Conservation (phyloP, 1,140 invertebrate genomes). For the Triops longicaudatus region DNA sequence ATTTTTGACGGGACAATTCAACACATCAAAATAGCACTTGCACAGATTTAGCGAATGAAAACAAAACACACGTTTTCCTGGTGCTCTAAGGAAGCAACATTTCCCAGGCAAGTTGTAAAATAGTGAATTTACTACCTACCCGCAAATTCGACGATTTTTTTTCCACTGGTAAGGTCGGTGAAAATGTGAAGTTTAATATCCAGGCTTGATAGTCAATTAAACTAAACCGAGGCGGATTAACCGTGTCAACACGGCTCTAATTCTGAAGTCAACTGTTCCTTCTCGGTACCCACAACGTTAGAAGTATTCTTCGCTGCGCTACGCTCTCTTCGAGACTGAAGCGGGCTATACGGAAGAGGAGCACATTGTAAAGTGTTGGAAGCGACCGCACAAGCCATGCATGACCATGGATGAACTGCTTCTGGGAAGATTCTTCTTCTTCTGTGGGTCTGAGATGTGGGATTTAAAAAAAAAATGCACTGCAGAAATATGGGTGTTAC, state of each 20-base stretch:
- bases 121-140: not conserved
- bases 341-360: not conserved
- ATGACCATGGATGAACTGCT: constrained; percentile 1
- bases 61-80: not conserved
- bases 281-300: not conserved
- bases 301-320: not conserved
- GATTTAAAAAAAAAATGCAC: not conserved
- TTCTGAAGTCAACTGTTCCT: not conserved
- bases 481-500: not conserved
- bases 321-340: not conserved
- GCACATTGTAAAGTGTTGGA: not conserved
- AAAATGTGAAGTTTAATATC: not conserved
- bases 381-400: not conserved
- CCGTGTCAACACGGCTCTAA: not conserved
- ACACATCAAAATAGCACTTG: constrained; percentile 1
- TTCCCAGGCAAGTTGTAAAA: not conserved
- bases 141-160: no score
- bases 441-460: not conserved
- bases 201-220: not conserved
- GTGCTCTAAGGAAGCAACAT: not conserved
- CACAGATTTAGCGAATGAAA: not conserved
- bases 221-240: no score
- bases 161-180: no score
- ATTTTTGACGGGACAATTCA: not conserved
- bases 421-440: constrained; percentile 15